These are phyloP conservation scores for Neosalanx taihuensis DNA, from an alignment of 2,797 vertebrate genomes.

Conservation along the genomic window DNA sequence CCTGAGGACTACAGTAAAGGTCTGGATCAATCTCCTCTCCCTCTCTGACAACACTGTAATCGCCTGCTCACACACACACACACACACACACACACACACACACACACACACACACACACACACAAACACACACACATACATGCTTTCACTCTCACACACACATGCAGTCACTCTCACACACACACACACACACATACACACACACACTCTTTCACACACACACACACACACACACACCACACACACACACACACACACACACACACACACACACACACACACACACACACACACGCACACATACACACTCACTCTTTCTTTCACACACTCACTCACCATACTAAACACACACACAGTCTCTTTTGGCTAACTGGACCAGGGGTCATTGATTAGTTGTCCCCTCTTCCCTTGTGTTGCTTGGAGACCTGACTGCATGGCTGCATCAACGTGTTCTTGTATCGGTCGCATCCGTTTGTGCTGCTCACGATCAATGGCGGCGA, in stretches of 20 bases:
- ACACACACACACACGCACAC: background rate
- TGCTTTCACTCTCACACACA: too few relatives aligned
- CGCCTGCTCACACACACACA: conserved; percentile 13
- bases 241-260: too few relatives aligned
- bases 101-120: too few relatives aligned
- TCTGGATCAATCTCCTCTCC: background rate
- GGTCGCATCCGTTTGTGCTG: background rate
- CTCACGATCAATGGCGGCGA: background rate
- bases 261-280: too few relatives aligned
- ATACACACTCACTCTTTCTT: background rate
- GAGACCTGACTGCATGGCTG: conserved; percentile 44
- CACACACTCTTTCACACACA: too few relatives aligned
- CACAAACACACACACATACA: too few relatives aligned
- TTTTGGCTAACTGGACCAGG: background rate
- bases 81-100: too few relatives aligned
- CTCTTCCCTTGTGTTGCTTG: conserved; percentile 36
- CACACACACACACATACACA: too few relatives aligned
- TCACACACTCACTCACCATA: conserved; percentile 8
- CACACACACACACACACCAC: background rate
- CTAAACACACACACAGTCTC: background rate
- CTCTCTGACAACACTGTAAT: conserved; percentile 18
- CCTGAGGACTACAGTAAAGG: conserved; percentile 1
- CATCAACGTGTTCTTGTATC: background rate
- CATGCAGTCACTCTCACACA: too few relatives aligned
- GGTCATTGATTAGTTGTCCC: conserved; percentile 49